Percentiles rank a stretch among this genome's conserved stretches.
phyloP scores from a whole-genome alignment of 2,113 vertebrate genomes.

The Phaethornis superciliosus region DNA sequence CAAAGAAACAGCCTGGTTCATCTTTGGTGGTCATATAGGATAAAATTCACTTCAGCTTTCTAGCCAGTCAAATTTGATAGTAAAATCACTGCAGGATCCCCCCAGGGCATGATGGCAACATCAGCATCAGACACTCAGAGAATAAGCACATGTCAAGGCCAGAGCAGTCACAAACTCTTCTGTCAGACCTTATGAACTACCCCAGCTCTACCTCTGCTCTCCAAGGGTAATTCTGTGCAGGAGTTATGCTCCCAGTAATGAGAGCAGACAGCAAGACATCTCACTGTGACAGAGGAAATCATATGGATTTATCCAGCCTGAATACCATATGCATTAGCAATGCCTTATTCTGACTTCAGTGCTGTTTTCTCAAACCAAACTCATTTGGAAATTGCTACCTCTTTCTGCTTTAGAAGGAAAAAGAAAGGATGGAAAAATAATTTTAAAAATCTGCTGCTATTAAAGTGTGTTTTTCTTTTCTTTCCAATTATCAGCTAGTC shows the following conservation, averaged over 20 bases:
- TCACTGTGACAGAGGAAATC: neutral
- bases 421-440: neutral
- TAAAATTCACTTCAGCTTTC: neutral
- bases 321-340: neutral
- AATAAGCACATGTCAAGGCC: rapidly evolving
- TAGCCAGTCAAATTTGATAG: no score
- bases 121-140: neutral
- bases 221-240: neutral
- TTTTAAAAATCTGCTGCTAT: neutral
- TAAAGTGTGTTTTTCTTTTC: no score
- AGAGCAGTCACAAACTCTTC: neutral
- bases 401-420: neutral
- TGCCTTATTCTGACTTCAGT: neutral
- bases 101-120: neutral
- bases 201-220: neutral
- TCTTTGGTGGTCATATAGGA: neutral
- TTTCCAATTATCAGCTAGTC: neutral
- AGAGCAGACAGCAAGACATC: neutral
- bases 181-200: neutral
- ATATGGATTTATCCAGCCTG: neutral
- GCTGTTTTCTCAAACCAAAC: neutral
- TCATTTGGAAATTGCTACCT: neutral
- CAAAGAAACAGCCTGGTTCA: neutral
- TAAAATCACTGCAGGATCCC: neutral
- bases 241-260: neutral